Percentiles rank a stretch among this genome's conserved stretches.
These are phyloP conservation scores for Cebidichthys violaceus DNA, from an alignment of 2,113 vertebrate genomes.

Conservation along the genomic window DNA sequence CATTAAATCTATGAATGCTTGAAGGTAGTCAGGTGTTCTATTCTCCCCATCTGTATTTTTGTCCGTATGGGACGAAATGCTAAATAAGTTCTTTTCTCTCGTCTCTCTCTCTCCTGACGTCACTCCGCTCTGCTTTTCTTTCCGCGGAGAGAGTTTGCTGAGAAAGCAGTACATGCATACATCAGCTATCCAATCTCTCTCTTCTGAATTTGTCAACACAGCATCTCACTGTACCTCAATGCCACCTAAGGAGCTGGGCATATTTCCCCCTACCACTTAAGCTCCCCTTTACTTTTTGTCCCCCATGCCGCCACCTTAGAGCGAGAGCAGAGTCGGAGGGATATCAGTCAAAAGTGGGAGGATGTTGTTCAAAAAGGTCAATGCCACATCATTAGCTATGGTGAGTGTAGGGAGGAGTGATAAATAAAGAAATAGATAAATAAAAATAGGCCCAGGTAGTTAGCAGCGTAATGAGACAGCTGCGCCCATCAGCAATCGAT, in stretches of 20 bases:
- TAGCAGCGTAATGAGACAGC: constrained; percentile 72
- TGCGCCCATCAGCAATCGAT: constrained; percentile 69
- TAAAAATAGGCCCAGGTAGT: constrained; percentile 72
- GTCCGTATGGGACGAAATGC: constrained; percentile 39
- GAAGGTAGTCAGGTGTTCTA: constrained; percentile 53
- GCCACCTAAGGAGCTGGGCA: constrained; percentile 5
- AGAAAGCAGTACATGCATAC: constrained; percentile 45
- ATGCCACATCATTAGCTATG: constrained; percentile 34
- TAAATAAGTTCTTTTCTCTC: constrained; percentile 43
- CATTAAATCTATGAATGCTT: constrained; percentile 69
- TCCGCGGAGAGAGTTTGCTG: constrained; percentile 40
- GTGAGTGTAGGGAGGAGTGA: constrained; percentile 22
- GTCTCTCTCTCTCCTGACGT: constrained; percentile 38
- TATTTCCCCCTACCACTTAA: constrained; percentile 14
- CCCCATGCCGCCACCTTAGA: not conserved
- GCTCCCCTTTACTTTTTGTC: constrained; percentile 6
- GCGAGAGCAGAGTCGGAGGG: not conserved
- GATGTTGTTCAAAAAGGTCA: constrained; percentile 58
- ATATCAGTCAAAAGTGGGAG: constrained; percentile 14
- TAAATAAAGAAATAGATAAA: constrained; percentile 71
- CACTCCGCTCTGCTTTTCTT: constrained; percentile 26
- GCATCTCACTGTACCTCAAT: not conserved
- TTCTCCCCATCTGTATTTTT: constrained; percentile 62
- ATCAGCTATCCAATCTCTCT: constrained; percentile 44
- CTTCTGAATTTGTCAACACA: constrained; percentile 36